Conservation (phyloP, 2,888 invertebrate genomes). For the Andrena bucephala region DNA sequence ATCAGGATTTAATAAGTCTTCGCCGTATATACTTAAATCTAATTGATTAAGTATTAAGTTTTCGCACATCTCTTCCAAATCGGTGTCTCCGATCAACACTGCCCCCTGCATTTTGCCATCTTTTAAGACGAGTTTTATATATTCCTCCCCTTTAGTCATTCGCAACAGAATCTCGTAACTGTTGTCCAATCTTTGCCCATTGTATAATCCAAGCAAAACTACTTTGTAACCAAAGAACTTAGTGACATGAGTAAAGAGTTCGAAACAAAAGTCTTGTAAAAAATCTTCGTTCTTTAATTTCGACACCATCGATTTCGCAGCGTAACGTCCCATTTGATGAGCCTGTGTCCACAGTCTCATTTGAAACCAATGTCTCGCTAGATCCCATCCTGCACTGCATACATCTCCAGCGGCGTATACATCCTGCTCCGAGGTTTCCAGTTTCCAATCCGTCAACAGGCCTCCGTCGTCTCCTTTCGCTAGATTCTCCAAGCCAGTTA, state of each 20-base stretch:
- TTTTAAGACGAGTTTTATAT: constrained; percentile 94
- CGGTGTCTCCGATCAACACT: constrained; percentile 98
- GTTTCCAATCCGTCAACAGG: constrained; percentile 92
- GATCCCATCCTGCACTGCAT: constrained; percentile 92
- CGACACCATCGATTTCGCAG: constrained; percentile 95
- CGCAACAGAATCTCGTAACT: constrained; percentile 94
- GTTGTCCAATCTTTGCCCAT: constrained; percentile 94
- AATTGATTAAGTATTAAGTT: constrained; percentile 98
- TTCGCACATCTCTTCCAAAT: constrained; percentile 98
- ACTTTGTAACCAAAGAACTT: constrained; percentile 97
- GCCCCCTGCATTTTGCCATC: constrained; percentile 96
- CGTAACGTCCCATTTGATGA: constrained; percentile 98
- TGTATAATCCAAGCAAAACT: constrained; percentile 95
- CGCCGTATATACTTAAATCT: constrained; percentile 94
- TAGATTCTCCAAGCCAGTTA: constrained; percentile 86
- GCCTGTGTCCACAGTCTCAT: constrained; percentile 99
- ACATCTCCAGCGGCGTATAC: constrained; percentile 99
- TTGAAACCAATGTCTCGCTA: constrained; percentile 95
- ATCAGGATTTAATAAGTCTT: constrained; percentile 96
- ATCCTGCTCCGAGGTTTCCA: constrained; percentile 92
- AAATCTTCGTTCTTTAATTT: constrained; percentile 88
- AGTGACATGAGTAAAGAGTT: constrained; percentile 98
- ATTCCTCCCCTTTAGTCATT: constrained; percentile 92
- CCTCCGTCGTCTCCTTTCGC: constrained; percentile 91
- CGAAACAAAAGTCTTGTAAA: constrained; percentile 97